Conservation (phyloP, 2,113 vertebrate genomes). For the Rattus rattus region DNA sequence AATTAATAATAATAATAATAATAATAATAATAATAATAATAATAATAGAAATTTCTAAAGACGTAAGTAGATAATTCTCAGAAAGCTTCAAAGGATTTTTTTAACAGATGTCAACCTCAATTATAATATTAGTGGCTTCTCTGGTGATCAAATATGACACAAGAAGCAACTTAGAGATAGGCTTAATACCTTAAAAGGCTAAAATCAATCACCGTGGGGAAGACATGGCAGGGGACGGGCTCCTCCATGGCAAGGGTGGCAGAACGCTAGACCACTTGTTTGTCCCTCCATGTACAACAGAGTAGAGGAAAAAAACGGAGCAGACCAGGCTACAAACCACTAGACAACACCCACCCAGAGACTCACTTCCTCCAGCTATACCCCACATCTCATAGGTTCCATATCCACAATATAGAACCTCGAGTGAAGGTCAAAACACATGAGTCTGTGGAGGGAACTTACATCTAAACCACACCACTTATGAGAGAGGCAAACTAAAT, state of each 20-base stretch:
- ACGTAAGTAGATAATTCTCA: constrained; percentile 23
- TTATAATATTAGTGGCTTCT: neutral
- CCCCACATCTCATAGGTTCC: neutral
- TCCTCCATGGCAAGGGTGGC: neutral
- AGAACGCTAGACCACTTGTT: no score
- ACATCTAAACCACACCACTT: neutral
- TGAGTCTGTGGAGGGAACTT: neutral
- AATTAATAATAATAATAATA: constrained; percentile 22
- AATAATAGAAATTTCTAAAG: neutral
- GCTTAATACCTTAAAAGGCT: neutral
- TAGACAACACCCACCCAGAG: neutral
- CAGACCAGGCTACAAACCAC: no score
- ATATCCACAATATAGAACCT: neutral
- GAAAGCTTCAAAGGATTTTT: constrained; percentile 20
- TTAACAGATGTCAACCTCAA: constrained; percentile 13
- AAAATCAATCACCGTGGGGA: neutral
- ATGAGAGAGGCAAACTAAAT: constrained; percentile 39
- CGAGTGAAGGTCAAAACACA: neutral
- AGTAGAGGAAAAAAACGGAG: neutral
- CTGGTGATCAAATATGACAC: neutral
- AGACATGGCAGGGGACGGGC: no score
- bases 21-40: constrained; percentile 33
- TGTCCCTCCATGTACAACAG: no score
- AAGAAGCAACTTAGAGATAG: neutral
- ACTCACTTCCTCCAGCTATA: neutral